phyloP scores from a whole-genome alignment of 2,113 vertebrate species.

The Dendrocopos noguchii region DNA sequence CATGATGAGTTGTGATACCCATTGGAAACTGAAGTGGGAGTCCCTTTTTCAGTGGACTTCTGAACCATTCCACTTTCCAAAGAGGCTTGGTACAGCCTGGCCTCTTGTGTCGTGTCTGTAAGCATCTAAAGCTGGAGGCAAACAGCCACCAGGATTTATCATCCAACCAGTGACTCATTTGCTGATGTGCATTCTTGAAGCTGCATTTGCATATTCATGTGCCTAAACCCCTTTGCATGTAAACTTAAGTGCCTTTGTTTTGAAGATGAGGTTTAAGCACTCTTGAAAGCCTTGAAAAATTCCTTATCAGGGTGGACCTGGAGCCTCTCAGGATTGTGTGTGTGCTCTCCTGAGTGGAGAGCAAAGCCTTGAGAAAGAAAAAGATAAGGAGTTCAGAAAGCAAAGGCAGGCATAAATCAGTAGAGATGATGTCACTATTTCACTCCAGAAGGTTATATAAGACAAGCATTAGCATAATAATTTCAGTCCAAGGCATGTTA shows the following conservation, averaged over 20 bases:
- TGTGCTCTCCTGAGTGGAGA: neutral
- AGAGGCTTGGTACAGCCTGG: neutral
- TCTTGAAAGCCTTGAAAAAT: neutral
- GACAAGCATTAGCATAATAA: neutral
- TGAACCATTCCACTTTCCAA: rapidly evolving
- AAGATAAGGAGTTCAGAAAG: neutral
- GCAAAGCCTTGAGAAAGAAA: neutral
- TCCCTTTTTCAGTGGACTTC: neutral
- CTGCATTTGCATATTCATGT: neutral
- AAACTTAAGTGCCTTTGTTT: neutral
- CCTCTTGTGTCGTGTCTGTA: neutral
- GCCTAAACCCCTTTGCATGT: neutral
- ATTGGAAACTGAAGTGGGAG: neutral
- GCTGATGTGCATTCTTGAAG: neutral
- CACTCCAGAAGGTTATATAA: neutral
- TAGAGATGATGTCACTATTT: neutral
- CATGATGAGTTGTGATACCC: no score
- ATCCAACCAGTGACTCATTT: rapidly evolving
- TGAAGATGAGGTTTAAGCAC: neutral
- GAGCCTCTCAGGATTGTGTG: neutral
- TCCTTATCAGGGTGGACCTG: no score
- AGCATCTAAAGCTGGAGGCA: neutral
- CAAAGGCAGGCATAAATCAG: neutral
- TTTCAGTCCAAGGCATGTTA: neutral
- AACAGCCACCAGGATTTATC: neutral